Conservation (phyloP, 2,888 invertebrate genomes). For the Drosophila koepferae region DNA sequence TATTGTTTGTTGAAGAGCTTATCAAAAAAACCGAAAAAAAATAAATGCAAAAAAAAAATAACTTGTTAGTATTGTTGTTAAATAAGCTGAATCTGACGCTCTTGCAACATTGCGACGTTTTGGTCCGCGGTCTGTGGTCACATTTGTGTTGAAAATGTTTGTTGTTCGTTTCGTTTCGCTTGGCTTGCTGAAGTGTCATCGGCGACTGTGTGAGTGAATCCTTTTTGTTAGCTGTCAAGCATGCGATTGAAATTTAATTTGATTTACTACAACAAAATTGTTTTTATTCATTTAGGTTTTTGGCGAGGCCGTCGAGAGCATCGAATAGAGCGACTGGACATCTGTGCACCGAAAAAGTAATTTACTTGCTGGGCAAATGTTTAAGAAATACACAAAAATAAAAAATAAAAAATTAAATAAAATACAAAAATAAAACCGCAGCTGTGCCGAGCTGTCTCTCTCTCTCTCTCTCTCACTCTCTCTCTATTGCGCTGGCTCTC, state of each 20-base stretch:
- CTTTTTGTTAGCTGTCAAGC: constrained; percentile 58
- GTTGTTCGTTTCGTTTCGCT: neutral
- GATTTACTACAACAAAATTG: constrained; percentile 76
- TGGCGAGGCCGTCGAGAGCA: neutral
- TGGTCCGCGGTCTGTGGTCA: constrained; percentile 6
- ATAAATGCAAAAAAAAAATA: too few relatives aligned
- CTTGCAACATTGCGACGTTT: constrained; percentile 10
- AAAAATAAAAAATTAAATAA: neutral
- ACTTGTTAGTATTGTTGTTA: constrained; percentile 3
- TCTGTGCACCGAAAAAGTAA: constrained; percentile 68
- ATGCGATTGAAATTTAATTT: constrained; percentile 77
- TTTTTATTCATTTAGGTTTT: constrained; percentile 71
- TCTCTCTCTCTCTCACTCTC: neutral
- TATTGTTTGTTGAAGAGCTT: constrained; percentile 6
- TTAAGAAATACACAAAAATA: constrained; percentile 28
- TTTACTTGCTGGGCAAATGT: constrained; percentile 64
- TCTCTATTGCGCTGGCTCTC: neutral
- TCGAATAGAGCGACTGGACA: constrained; percentile 38
- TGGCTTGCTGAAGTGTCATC: constrained; percentile 3
- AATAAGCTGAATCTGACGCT: constrained; percentile 3
- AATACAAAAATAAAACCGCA: constrained; percentile 13
- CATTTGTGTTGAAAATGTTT: constrained; percentile 1
- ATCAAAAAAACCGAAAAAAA: neutral
- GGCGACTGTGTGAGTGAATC: constrained; percentile 36
- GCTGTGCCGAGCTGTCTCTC: constrained; percentile 17